These are phyloP conservation scores for Agrotis puta DNA, from an alignment of 2,888 invertebrate species.

Conservation along the genomic window DNA sequence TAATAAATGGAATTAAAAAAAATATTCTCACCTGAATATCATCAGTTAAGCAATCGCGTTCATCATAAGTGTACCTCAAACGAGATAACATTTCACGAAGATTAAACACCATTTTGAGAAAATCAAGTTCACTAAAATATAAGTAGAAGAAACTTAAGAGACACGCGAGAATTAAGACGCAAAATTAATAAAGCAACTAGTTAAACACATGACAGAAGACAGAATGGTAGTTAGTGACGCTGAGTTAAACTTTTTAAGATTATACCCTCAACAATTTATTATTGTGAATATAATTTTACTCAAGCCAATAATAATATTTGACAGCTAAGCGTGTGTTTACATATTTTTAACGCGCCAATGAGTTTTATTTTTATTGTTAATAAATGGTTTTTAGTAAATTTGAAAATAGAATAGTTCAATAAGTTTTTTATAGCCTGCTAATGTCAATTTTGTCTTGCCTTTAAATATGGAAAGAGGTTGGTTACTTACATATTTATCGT, in stretches of 20 bases:
- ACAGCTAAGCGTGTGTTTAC: slow-evolving; percentile 36
- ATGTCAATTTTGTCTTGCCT: background rate
- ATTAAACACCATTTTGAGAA: slow-evolving; percentile 83
- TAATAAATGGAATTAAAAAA: too few relatives aligned
- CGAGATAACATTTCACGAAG: slow-evolving; percentile 84
- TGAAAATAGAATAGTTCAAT: too few relatives aligned
- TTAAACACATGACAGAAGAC: slow-evolving; percentile 63
- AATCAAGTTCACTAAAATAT: slow-evolving; percentile 61
- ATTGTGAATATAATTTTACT: background rate
- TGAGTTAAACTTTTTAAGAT: slow-evolving; percentile 24
- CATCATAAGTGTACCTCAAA: slow-evolving; percentile 83
- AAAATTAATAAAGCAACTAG: slow-evolving; percentile 47
- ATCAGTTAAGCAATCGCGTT: slow-evolving; percentile 74
- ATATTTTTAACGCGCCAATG: slow-evolving; percentile 4
- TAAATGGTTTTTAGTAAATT: too few relatives aligned
- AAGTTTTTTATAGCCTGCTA: too few relatives aligned
- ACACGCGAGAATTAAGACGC: slow-evolving; percentile 52
- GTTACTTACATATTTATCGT: background rate
- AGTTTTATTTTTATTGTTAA: slow-evolving; percentile 3
- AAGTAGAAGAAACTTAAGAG: slow-evolving; percentile 58
- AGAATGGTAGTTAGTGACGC: slow-evolving; percentile 27
- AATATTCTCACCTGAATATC: slow-evolving; percentile 72
- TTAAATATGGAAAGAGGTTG: background rate
- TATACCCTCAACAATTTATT: slow-evolving; percentile 53
- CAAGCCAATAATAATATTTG: slow-evolving; percentile 38